Conservation (phyloP, 1,140 invertebrate genomes). For the Amyelois transitella region DNA sequence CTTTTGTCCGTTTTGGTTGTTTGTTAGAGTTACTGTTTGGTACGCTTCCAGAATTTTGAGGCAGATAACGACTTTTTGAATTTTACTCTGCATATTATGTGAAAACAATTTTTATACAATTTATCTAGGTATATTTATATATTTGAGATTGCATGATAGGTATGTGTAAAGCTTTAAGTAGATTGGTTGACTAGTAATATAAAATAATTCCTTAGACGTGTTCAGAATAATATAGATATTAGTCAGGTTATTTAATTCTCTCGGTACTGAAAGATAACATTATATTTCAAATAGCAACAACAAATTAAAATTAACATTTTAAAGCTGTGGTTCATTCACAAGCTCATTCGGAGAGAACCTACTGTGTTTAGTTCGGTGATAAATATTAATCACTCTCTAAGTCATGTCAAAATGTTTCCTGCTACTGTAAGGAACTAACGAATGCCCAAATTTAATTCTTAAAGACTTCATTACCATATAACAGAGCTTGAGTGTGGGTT, state of each 20-base stretch:
- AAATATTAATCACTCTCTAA: conserved; percentile 66
- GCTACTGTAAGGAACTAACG: conserved; percentile 56
- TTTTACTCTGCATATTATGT: not conserved
- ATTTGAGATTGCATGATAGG: too few relatives aligned
- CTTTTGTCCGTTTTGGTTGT: conserved; percentile 7
- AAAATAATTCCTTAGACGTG: too few relatives aligned
- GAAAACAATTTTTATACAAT: conserved; percentile 5
- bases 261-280: too few relatives aligned
- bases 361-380: conserved; percentile 41
- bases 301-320: not conserved
- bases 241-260: too few relatives aligned
- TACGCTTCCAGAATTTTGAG: conserved; percentile 9
- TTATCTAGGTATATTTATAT: too few relatives aligned
- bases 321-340: not conserved
- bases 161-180: too few relatives aligned
- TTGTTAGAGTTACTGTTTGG: conserved; percentile 6
- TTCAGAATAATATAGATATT: too few relatives aligned
- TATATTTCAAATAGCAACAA: too few relatives aligned
- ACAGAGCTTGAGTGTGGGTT: conserved; percentile 32
- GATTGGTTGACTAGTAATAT: too few relatives aligned
- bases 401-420: conserved; percentile 59
- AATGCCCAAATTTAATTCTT: conserved; percentile 47
- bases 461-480: conserved; percentile 49
- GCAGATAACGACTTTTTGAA: not conserved
- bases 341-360: conserved; percentile 18